Evolutionary conservation across 2,113 vertebrate species (phyloP), one percentile per base, ranked within the genome.

Genomic region (Fregetta grallaria): DNA sequence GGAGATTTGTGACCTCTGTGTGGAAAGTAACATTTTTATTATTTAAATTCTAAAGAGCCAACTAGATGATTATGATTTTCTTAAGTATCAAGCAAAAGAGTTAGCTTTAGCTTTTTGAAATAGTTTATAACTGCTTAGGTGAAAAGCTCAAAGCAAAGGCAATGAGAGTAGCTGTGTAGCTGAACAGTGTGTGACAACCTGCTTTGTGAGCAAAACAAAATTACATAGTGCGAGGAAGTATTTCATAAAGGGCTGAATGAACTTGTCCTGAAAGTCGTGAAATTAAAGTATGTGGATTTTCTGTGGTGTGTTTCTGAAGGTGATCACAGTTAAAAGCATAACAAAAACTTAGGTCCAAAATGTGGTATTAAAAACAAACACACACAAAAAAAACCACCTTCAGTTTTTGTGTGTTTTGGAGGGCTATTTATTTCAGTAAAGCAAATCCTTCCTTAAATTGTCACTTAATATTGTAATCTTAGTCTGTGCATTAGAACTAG

Each of bases 141-240:
- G 74, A 66, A 70, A 78, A 94, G 29, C 45, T 29, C 11, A 34
- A 81, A 80, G 53, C 17, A 73, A 29, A 81, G n/a, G 21, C 53
- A 45, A 34, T 36, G 25, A 27, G 25, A 58, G 13, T 77, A 59
- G 27, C 47, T 80, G 47, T 42, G 38, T 56, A 61, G 32, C 59
- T 61, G 36, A 67, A 36, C 44, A 55, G 32, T 9, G 12, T 55
- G 45, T 56, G 62, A 67, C 3, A 13, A 20, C 7, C 38, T 58
- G 22, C 45, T 59, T 50, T 61, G 11, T 70, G 42, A 90, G 34
- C 38, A 61, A 50, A 79, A 23, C 22, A 58, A 47, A 63, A n/a
- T 73, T 29, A 32, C 0, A 0, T 55, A 50, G 25, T 38, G 8
- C 12, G 15, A 55, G 47, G 26, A 72, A 55, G 14, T 58, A 26